Evolutionary conservation across 2,888 invertebrate genomes (phyloP).

Genomic region (Anagyrus pseudococci): DNA sequence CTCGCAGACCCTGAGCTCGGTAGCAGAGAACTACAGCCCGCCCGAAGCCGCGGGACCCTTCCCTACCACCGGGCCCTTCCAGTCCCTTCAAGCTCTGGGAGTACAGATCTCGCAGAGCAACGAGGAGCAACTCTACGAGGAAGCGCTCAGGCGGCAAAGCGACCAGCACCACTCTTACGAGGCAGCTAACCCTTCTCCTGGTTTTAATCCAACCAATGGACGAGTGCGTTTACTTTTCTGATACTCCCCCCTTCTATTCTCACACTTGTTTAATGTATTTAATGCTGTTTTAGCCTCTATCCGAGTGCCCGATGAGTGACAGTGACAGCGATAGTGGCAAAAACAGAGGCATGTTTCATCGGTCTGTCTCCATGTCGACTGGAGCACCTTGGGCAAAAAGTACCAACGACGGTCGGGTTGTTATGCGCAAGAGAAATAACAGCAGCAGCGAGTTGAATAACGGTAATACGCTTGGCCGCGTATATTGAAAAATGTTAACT

Average conservation of each 20-base stretch:
- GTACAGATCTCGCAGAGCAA: constrained; percentile 51
- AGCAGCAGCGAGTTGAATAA: constrained; percentile 72
- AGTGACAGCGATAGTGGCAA: constrained; percentile 65
- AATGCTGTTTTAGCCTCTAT: constrained; percentile 64
- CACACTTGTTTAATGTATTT: too few relatives aligned
- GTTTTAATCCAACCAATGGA: constrained; percentile 51
- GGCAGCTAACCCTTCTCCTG: constrained; percentile 43
- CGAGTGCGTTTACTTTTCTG: constrained; percentile 53
- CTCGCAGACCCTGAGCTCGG: constrained; percentile 63
- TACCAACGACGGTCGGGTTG: constrained; percentile 66
- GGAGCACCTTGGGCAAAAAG: constrained; percentile 69
- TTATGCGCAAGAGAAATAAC: constrained; percentile 73
- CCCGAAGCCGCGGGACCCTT: constrained; percentile 66
- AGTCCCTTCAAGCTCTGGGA: constrained; percentile 67
- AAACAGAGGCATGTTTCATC: constrained; percentile 73
- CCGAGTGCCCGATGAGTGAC: constrained; percentile 66
- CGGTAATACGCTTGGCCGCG: too few relatives aligned
- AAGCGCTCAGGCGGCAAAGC: constrained; percentile 62
- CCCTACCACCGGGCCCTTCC: constrained; percentile 67
- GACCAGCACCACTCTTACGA: constrained; percentile 57
- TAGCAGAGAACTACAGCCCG: constrained; percentile 67
- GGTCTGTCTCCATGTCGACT: constrained; percentile 87
- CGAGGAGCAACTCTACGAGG: constrained; percentile 61
- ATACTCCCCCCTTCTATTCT: not conserved
- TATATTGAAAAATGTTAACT: too few relatives aligned